These are phyloP conservation scores for Hedya salicella DNA, from an alignment of 2,888 invertebrate species.

Conservation along the genomic window DNA sequence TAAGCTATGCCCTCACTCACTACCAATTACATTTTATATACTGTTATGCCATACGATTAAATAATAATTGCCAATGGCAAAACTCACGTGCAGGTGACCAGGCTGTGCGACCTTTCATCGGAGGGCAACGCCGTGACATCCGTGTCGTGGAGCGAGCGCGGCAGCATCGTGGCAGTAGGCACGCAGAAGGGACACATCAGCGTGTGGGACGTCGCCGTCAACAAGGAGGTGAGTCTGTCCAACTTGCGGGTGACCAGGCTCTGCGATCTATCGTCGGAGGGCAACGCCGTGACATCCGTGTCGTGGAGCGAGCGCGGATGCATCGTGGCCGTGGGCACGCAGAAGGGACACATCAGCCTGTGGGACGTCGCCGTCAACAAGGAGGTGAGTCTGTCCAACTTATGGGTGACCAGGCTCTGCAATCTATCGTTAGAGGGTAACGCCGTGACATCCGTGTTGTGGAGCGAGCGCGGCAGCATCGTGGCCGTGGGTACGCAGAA, in stretches of 20 bases:
- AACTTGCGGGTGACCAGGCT: conserved; percentile 86
- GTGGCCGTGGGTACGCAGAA: conserved; percentile 99
- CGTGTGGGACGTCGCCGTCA: conserved; percentile 98
- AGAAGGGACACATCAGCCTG: conserved; percentile 98
- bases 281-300: conserved; percentile 98
- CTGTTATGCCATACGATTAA: too few species aligned
- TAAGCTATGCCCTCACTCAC: too few species aligned
- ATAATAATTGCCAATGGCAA: too few species aligned
- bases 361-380: conserved; percentile 99
- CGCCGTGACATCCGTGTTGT: conserved; percentile 98
- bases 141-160: conserved; percentile 99
- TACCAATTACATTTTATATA: too few species aligned
- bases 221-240: conserved; percentile 88
- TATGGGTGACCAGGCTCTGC: conserved; percentile 90
- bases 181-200: conserved; percentile 99
- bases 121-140: conserved; percentile 98
- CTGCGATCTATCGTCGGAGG: conserved; percentile 97
- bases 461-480: conserved; percentile 98
- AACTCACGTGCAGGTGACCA: conserved; percentile 88
- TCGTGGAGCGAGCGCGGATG: conserved; percentile 99
- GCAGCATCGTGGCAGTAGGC: conserved; percentile 98
- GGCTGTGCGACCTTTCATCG: conserved; percentile 96
- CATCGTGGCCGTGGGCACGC: conserved; percentile 98
- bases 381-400: conserved; percentile 79
- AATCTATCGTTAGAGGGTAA: conserved; percentile 97